Percentiles rank a stretch among this genome's conserved stretches.
These are phyloP conservation scores for Ennomos quercinarius DNA, from an alignment of 2,888 invertebrate genomes.

Conservation along the genomic window DNA sequence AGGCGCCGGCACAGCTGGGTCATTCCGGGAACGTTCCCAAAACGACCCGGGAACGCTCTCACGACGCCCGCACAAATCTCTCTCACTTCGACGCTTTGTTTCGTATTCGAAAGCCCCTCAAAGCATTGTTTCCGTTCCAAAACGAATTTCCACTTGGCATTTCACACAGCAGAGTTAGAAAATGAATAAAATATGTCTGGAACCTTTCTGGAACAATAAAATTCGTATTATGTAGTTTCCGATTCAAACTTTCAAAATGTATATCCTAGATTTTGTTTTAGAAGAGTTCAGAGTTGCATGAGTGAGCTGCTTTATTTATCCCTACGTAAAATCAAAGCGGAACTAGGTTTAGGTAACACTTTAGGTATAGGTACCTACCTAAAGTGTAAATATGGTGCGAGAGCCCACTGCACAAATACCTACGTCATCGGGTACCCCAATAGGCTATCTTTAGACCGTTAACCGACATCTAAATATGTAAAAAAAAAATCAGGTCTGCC, in stretches of 20 bases:
- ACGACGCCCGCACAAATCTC: constrained; percentile 65
- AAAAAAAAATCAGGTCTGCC: too few species aligned
- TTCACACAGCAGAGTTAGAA: constrained; percentile 36
- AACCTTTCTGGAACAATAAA: constrained; percentile 32
- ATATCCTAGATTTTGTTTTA: constrained; percentile 3
- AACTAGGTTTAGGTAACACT: too few species aligned
- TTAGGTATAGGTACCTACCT: too few species aligned
- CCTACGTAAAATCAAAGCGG: too few species aligned
- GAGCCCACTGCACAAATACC: too few species aligned
- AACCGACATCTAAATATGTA: too few species aligned
- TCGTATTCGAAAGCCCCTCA: constrained; percentile 51
- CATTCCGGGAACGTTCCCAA: constrained; percentile 26
- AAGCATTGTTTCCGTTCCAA: constrained; percentile 55
- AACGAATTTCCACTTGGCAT: constrained; percentile 43
- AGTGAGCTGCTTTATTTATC: too few species aligned
- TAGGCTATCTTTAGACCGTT: too few species aligned
- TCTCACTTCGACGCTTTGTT: constrained; percentile 53
- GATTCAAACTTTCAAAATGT: constrained; percentile 17
- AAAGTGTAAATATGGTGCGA: too few species aligned
- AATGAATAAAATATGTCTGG: constrained; percentile 40
- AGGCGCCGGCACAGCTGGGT: constrained; percentile 16
- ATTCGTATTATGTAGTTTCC: constrained; percentile 37
- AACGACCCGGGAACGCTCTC: constrained; percentile 47
- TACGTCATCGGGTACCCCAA: too few species aligned
- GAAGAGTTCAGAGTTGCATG: background rate